Evolutionary conservation across 2,888 invertebrate genomes (phyloP).

Genomic region (Agrilus mali): DNA sequence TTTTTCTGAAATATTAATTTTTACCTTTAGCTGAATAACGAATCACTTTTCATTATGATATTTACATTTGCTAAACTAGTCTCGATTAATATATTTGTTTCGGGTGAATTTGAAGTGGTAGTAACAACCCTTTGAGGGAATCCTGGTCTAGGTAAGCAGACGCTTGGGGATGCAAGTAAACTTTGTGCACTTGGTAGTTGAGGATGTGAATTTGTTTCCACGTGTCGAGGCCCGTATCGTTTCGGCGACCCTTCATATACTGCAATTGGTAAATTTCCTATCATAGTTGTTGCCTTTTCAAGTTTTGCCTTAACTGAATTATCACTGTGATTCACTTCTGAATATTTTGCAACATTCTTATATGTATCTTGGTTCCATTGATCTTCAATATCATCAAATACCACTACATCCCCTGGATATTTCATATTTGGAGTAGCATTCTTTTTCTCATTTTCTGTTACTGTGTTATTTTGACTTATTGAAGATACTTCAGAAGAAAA

Average conservation of each 20-base stretch:
- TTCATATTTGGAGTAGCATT: constrained; percentile 48
- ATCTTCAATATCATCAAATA: constrained; percentile 77
- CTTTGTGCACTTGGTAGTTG: constrained; percentile 44
- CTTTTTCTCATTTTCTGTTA: constrained; percentile 34
- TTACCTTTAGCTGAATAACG: too few species aligned
- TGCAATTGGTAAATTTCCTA: constrained; percentile 80
- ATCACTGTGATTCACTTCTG: constrained; percentile 22
- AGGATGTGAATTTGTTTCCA: constrained; percentile 34
- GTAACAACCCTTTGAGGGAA: constrained; percentile 62
- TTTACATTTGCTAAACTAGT: too few species aligned
- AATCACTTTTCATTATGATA: too few species aligned
- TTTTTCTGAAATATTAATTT: too few species aligned
- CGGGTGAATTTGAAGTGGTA: constrained; percentile 11
- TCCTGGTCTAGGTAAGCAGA: constrained; percentile 71
- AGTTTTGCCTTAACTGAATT: constrained; percentile 19
- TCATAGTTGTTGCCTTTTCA: constrained; percentile 49
- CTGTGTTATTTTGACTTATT: constrained; percentile 37
- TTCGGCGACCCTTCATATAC: constrained; percentile 87
- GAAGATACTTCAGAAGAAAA: constrained; percentile 49
- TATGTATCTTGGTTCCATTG: constrained; percentile 55
- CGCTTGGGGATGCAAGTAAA: constrained; percentile 49
- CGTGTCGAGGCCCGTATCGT: constrained; percentile 60
- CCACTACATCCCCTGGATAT: constrained; percentile 63
- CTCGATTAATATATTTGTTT: too few species aligned
- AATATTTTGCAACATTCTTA: constrained; percentile 17